Conservation (phyloP, 2,888 invertebrate genomes). For the Barypeithes pellucidus region DNA sequence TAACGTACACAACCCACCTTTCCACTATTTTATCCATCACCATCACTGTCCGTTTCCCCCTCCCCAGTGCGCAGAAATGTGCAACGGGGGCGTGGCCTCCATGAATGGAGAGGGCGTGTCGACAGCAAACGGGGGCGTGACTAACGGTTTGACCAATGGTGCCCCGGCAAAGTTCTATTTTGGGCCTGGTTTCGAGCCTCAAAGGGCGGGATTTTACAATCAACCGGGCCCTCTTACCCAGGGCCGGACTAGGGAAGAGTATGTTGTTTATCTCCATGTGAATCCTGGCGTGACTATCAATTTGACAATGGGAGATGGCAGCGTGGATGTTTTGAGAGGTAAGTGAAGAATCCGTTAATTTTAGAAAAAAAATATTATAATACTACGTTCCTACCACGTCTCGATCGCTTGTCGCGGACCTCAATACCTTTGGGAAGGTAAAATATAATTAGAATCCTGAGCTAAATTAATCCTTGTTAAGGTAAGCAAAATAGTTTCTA, state of each 20-base stretch:
- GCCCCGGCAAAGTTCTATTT: conserved; percentile 75
- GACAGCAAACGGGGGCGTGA: conserved; percentile 67
- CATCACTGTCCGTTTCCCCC: conserved; percentile 73
- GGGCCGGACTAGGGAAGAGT: conserved; percentile 69
- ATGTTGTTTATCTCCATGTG: conserved; percentile 83
- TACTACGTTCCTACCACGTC: too few relatives aligned
- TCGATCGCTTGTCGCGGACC: too few relatives aligned
- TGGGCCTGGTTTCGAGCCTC: conserved; percentile 75
- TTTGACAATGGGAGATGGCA: conserved; percentile 80
- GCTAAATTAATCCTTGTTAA: too few relatives aligned
- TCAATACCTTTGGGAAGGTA: too few relatives aligned
- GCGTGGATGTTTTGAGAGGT: conserved; percentile 85
- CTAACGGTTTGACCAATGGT: conserved; percentile 63
- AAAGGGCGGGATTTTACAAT: conserved; percentile 59
- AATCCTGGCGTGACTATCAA: conserved; percentile 85
- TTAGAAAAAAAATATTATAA: too few relatives aligned
- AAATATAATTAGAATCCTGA: too few relatives aligned
- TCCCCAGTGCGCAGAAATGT: conserved; percentile 51
- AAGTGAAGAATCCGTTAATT: conserved; percentile 64
- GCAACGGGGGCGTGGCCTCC: conserved; percentile 45
- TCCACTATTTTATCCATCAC: conserved; percentile 68
- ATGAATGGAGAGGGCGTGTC: conserved; percentile 30
- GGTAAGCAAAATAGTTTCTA: too few relatives aligned
- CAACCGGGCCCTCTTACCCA: conserved; percentile 41
- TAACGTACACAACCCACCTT: conserved; percentile 69